Evolutionary conservation across 2,113 vertebrate genomes (phyloP), one percentile per base, ranked within the genome.

Genomic region (Microcebus jonahi): DNA sequence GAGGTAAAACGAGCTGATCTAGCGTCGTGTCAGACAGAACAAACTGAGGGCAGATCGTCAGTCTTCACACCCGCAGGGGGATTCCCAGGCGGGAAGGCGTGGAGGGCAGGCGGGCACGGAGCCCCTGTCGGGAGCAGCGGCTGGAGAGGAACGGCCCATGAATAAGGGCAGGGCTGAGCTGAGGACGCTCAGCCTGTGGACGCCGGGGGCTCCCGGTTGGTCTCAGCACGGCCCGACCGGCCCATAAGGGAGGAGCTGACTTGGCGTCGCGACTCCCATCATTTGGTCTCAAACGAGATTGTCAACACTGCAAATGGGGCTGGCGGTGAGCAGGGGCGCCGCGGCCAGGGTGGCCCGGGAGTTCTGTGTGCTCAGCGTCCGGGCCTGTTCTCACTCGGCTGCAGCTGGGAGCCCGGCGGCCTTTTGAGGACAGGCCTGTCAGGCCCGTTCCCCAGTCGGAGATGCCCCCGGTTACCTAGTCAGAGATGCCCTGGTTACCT

Each of bases 241-340:
- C 12, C 39, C 0, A 1, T 14, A 8, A 45, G 8, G 2, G 0
- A 11, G 42, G 21, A 17, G 42, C 57, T 2, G 14, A 18, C 6
- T 3, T 6, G 2, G 42, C 11, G 10, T 34, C 53, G 3, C 6
- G 4, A 3, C 4, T 23, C 65, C 21, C 1, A 34, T 2, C 11
- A 5, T 11, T 25, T 10, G 25, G 34, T 27, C 59, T 4, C 2
- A 1, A 6, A 9, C 34, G 75, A 65, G 61, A 29, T 29, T 12
- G 0, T 6, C 53, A 4, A 53, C 12, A 15, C 65, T 3, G 31
- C 31, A 31, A 34, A 13, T 2, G 13, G 65, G 31, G 65, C 65
- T 67, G 8, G 61, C 31, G 0, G 12, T n/a, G 31, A 59, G 21
- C 21, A 8, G 2, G 21, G 57, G 20, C 20, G 20, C 57, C 21